These are phyloP conservation scores for Trichoplusia ni DNA, from an alignment of 1,140 invertebrate genomes.

Conservation along the genomic window DNA sequence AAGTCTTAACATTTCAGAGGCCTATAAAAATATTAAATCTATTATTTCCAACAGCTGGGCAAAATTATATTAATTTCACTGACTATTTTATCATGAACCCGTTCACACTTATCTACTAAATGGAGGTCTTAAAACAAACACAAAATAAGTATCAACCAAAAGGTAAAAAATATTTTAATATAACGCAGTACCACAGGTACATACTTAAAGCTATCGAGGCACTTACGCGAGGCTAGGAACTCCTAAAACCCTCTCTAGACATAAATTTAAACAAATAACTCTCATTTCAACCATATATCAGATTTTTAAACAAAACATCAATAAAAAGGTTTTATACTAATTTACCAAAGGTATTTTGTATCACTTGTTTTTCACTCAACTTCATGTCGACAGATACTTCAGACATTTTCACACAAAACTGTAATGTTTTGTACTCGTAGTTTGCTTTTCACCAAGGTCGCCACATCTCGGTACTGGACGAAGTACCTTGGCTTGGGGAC, in stretches of 20 bases:
- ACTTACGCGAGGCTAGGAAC: slow-evolving; percentile 1
- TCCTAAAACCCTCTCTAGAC: neutral
- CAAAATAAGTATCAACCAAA: slow-evolving; percentile 26
- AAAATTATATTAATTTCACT: too few species aligned
- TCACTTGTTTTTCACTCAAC: too few species aligned
- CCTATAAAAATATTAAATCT: too few species aligned
- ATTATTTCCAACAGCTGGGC: too few species aligned
- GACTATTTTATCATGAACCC: too few species aligned
- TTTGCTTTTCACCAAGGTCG: slow-evolving; percentile 62
- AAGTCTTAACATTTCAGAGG: too few species aligned
- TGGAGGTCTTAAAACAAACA: slow-evolving; percentile 1
- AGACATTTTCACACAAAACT: too few species aligned
- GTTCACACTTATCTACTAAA: too few species aligned
- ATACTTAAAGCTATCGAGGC: slow-evolving; percentile 49
- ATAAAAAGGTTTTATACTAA: too few species aligned
- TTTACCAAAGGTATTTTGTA: too few species aligned
- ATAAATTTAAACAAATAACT: slow-evolving; percentile 1
- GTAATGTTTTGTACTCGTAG: neutral
- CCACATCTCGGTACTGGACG: slow-evolving; percentile 66
- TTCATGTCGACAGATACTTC: too few species aligned
- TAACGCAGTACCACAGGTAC: slow-evolving; percentile 55
- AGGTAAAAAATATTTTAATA: slow-evolving; percentile 43
- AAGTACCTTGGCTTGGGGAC: slow-evolving; percentile 61
- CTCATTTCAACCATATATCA: neutral
- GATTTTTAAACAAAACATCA: neutral